Evolutionary conservation across 2,797 vertebrate genomes (phyloP), one percentile per base, ranked within the genome.

Genomic region (Poliocrania exsul): DNA sequence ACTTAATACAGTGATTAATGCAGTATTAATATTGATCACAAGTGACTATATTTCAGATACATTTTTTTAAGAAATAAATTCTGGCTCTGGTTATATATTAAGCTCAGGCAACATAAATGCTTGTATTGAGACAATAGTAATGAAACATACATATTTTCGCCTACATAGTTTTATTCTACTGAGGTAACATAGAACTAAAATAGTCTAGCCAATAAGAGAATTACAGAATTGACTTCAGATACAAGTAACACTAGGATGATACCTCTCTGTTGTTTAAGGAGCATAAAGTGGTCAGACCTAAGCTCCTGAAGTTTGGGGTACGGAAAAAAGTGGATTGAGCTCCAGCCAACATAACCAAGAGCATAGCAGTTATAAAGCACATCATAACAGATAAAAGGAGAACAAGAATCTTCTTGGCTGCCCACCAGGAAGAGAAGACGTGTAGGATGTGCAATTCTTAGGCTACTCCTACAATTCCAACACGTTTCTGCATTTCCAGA

Each of bases 301-400:
- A 86, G 24, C 17, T 86, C 37, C 50, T 8, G 0, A 88, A 61
- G 2, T 58, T 6, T 37, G 29, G 1, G 3, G 9, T 62, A 82
- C 4, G 5, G 19, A 44, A 87, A 69, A 83, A 85, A 81, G 46
- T 18, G 14, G 65, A 78, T 2, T 71, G 65, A 92, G 46, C 72
- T 91, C 29, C 79, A 88, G 17, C 1, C 31, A 86, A 74, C 13
- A 50, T 16, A 80, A 64, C 29, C 13, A 89, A 35, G 24, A 93
- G 21, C 0, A 0, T 0, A 3, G 17, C 17, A 83, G 11, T 35
- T 85, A 28, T 23, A 67, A 87, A 75, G 26, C 40, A 33, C 4
- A 2, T 62, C 54, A 79, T 26, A 77, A 77, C 19, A 71, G 11
- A 31, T 29, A 64, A 53, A 71, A 51, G 2, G 13, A 60, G 0